A percentile compares a stretch with the other conserved stretches of the same genome.
Evolutionary conservation across 1,140 invertebrate species (phyloP).

Genomic region (Colletes latitarsis): DNA sequence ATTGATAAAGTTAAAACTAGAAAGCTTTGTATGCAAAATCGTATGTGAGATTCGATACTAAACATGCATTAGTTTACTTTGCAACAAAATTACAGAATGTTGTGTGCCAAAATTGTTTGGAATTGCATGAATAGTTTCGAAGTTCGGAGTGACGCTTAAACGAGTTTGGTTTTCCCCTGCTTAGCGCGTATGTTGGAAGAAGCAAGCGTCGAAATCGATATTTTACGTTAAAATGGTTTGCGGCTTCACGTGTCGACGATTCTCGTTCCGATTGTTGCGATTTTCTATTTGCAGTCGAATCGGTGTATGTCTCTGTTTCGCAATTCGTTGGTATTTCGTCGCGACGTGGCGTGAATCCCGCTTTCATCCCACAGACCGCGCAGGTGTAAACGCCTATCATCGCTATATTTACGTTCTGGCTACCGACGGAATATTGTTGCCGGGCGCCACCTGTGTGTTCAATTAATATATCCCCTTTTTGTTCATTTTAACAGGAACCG

Average conservation of each 20-base stretch:
- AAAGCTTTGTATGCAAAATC: too few relatives aligned
- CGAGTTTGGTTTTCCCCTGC: too few relatives aligned
- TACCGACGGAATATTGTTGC: neutral
- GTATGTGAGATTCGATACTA: too few relatives aligned
- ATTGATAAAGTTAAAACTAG: too few relatives aligned
- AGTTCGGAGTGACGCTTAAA: too few relatives aligned
- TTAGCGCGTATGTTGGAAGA: neutral
- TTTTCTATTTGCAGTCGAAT: conserved; percentile 53
- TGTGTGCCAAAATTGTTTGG: too few relatives aligned
- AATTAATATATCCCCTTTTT: neutral
- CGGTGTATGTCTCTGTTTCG: conserved; percentile 32
- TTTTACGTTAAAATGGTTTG: neutral
- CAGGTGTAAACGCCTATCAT: conserved; percentile 39
- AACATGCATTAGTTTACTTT: too few relatives aligned
- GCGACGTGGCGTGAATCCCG: conserved; percentile 35
- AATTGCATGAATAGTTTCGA: too few relatives aligned
- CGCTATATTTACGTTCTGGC: conserved; percentile 39
- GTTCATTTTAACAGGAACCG: neutral
- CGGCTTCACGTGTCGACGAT: neutral
- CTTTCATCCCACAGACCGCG: conserved; percentile 28
- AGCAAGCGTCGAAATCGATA: neutral
- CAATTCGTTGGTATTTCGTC: conserved; percentile 43
- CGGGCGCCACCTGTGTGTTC: too few relatives aligned
- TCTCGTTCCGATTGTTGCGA: conserved; percentile 35
- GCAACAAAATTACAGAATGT: too few relatives aligned